phyloP scores from a whole-genome alignment of 1,140 invertebrate species.

The Drosophila kikkawai region DNA sequence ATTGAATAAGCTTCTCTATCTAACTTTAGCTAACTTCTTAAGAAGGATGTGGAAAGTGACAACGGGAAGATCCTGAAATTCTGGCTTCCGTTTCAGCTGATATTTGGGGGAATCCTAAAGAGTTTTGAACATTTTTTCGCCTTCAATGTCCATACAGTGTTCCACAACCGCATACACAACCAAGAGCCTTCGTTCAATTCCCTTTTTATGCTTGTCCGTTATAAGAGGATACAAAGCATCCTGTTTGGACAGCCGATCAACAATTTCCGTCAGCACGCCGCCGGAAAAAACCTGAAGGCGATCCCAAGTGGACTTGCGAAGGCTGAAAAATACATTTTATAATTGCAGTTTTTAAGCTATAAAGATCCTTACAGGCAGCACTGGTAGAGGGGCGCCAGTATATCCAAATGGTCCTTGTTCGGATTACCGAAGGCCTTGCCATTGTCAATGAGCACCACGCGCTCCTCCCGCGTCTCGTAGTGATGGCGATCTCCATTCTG shows the following conservation, averaged over 20 bases:
- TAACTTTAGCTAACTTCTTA: constrained; percentile 19
- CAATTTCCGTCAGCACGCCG: constrained; percentile 87
- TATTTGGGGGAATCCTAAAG: constrained; percentile 44
- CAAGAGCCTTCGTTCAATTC: constrained; percentile 92
- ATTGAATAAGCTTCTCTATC: constrained; percentile 22
- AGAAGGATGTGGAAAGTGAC: constrained; percentile 20
- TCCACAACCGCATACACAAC: constrained; percentile 91
- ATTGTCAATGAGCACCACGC: constrained; percentile 95
- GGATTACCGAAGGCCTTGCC: constrained; percentile 97
- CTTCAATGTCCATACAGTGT: constrained; percentile 88
- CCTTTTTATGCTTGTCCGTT: constrained; percentile 90
- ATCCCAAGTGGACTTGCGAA: constrained; percentile 89
- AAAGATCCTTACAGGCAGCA: constrained; percentile 92
- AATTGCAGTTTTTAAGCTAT: constrained; percentile 3
- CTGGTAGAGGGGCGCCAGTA: constrained; percentile 95
- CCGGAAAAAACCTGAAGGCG: constrained; percentile 89
- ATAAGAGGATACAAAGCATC: constrained; percentile 87
- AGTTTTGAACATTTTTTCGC: constrained; percentile 85
- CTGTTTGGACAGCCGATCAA: constrained; percentile 85
- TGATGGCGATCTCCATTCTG: constrained; percentile 98
- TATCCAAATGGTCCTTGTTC: constrained; percentile 92
- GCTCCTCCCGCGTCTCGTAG: constrained; percentile 93
- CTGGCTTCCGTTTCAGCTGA: constrained; percentile 13
- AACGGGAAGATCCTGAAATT: not conserved
- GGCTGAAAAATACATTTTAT: constrained; percentile 85